These are phyloP conservation scores for Simalia tracyae DNA, from an alignment of 2,797 vertebrate genomes.

Conservation along the genomic window DNA sequence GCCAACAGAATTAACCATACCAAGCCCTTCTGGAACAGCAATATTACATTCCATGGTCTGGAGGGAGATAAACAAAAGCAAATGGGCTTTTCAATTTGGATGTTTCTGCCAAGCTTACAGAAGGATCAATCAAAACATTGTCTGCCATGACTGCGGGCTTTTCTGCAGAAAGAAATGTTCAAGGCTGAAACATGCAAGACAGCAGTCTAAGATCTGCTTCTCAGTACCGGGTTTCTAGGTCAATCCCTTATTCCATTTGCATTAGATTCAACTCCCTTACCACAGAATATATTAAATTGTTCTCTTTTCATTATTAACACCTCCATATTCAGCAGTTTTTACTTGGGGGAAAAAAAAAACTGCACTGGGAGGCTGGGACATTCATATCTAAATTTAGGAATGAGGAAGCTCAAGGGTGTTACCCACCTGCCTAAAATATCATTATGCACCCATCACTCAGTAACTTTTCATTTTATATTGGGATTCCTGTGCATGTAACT, in stretches of 20 bases:
- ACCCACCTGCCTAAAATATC: not conserved
- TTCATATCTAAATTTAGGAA: not conserved
- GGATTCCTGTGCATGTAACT: not conserved
- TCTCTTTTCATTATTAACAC: not conserved
- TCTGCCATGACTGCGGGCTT: not conserved
- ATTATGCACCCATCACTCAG: not conserved
- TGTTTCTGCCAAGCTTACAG: not conserved
- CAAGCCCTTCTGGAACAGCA: conserved; percentile 2
- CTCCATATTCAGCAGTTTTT: not conserved
- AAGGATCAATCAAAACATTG: conserved; percentile 11
- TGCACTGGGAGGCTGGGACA: not conserved
- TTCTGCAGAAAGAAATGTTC: not conserved
- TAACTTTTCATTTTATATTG: not conserved
- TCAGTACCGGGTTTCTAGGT: not conserved
- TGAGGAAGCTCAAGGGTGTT: not conserved
- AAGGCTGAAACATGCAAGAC: not conserved
- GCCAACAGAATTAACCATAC: not conserved
- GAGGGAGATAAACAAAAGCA: conserved; percentile 31
- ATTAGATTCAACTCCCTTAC: not conserved
- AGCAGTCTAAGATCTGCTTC: not conserved
- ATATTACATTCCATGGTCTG: conserved; percentile 14
- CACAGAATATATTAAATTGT: not conserved
- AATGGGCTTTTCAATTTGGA: not conserved
- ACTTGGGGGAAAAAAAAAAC: not conserved
- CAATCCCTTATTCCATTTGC: not conserved